Evolutionary conservation across 1,140 invertebrate genomes (phyloP).

Genomic region (Drosophila paulistorum): DNA sequence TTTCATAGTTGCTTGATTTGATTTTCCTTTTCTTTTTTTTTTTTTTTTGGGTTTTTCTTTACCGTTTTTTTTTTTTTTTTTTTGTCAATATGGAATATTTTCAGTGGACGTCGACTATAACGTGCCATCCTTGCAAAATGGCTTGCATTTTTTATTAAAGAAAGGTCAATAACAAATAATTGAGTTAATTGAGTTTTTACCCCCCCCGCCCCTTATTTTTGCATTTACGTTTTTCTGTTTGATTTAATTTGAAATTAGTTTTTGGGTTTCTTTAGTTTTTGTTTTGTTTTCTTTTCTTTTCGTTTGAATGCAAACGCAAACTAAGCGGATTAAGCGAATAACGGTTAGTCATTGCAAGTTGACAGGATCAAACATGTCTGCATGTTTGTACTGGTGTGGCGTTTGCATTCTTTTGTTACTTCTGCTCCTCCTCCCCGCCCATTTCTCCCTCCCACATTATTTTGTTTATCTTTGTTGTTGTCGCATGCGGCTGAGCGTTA

Average conservation of each 20-base stretch:
- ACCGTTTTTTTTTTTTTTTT: slow-evolving; percentile 21
- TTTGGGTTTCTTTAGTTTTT: not conserved
- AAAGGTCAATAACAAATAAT: slow-evolving; percentile 85
- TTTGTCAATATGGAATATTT: slow-evolving; percentile 68
- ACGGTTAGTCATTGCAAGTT: not conserved
- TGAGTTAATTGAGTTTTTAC: slow-evolving; percentile 8
- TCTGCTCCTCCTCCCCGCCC: slow-evolving; percentile 12
- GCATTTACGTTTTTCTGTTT: not conserved
- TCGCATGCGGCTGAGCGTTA: slow-evolving; percentile 10
- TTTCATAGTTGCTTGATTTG: slow-evolving; percentile 54
- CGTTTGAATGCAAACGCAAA: slow-evolving; percentile 28
- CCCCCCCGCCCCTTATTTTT: not conserved
- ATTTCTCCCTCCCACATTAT: slow-evolving; percentile 5
- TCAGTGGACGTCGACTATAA: slow-evolving; percentile 90
- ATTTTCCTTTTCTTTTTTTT: slow-evolving; percentile 17
- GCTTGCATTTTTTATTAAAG: slow-evolving; percentile 88
- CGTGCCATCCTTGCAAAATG: slow-evolving; percentile 88
- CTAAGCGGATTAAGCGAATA: not conserved
- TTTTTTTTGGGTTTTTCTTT: not conserved
- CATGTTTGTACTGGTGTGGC: slow-evolving; percentile 19
- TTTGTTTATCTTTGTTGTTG: slow-evolving; percentile 30
- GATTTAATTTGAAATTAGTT: not conserved
- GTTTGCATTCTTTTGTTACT: slow-evolving; percentile 16
- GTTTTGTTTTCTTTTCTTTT: slow-evolving; percentile 30
- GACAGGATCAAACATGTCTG: too few species aligned